Evolutionary conservation across 2,113 vertebrate genomes (phyloP).

Genomic region (Macroglossus sobrinus): DNA sequence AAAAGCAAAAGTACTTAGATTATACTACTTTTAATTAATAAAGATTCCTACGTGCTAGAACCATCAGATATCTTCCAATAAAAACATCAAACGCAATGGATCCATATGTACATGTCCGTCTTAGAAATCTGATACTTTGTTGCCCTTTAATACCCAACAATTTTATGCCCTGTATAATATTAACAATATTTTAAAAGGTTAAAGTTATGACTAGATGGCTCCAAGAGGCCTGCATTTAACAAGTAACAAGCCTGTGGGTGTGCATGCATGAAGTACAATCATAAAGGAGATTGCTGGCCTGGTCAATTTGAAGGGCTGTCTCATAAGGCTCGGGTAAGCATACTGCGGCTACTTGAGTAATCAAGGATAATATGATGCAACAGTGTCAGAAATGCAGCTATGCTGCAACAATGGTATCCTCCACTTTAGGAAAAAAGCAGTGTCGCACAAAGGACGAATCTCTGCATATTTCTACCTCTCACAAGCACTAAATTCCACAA

Average conservation of each 20-base stretch:
- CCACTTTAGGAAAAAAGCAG: not conserved
- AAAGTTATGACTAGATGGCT: not conserved
- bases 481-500: not conserved
- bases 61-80: not conserved
- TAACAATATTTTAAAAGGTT: not conserved
- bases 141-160: not conserved
- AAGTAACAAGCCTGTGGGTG: not conserved
- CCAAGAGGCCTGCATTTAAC: not conserved
- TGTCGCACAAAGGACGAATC: not conserved
- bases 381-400: not conserved
- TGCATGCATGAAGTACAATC: not conserved
- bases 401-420: not conserved
- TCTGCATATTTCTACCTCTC: not conserved
- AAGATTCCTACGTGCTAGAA: not conserved
- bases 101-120: too few relatives aligned
- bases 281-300: not conserved
- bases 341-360: not conserved
- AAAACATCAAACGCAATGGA: not conserved
- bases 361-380: rapidly evolving
- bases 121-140: not conserved
- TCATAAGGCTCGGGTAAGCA: not conserved
- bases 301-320: not conserved
- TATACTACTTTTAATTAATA: not conserved
- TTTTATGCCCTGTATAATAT: not conserved
- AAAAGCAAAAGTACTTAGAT: not conserved